Evolutionary conservation across 2,113 vertebrate species (phyloP).

Genomic region (Serilophus lunatus): DNA sequence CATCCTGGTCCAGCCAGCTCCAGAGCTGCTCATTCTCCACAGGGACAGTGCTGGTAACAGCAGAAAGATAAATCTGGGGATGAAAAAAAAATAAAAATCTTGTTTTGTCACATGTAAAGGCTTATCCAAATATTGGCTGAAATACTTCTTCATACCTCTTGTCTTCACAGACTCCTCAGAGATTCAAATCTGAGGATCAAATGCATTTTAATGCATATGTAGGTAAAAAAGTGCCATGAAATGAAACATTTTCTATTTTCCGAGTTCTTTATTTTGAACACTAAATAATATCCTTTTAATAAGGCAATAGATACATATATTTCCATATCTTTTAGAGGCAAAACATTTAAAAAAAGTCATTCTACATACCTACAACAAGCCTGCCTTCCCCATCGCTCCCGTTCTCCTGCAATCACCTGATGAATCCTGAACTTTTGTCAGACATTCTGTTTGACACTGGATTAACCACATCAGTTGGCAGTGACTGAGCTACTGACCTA

Average conservation of each 20-base stretch:
- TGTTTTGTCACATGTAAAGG: background rate
- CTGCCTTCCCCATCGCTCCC: background rate
- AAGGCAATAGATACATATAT: fast-evolving
- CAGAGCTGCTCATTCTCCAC: fast-evolving
- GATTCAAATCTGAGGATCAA: background rate
- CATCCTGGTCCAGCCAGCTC: background rate
- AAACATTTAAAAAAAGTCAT: background rate
- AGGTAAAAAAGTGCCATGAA: background rate
- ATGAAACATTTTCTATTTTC: background rate
- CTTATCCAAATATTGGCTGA: background rate
- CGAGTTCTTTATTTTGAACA: background rate
- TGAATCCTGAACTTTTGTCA: background rate
- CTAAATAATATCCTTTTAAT: background rate
- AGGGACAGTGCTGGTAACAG: background rate
- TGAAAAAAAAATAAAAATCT: too few species aligned
- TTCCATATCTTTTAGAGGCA: background rate
- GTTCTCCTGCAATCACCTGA: background rate
- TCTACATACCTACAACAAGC: background rate
- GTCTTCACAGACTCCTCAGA: background rate
- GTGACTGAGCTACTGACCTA: background rate
- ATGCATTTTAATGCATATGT: background rate
- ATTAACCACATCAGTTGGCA: background rate
- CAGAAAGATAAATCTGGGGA: background rate
- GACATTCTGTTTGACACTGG: background rate
- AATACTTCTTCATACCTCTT: background rate